Conservation (phyloP, 2,888 invertebrate genomes). For the Oasisia sp. region DNA sequence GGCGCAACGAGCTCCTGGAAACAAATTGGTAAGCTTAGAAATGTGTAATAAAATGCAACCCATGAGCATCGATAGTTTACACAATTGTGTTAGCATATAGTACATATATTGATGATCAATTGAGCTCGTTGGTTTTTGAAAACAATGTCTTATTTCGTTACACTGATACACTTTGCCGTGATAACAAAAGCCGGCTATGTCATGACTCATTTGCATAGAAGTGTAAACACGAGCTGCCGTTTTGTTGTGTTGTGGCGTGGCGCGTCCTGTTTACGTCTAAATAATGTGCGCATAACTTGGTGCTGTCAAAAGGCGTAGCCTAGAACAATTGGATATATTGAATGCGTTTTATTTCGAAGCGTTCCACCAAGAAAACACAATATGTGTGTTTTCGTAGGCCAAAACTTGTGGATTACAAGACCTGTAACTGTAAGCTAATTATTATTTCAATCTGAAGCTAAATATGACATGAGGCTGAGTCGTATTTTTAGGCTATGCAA, state of each 20-base stretch:
- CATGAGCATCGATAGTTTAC: background rate
- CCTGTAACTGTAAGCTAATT: background rate
- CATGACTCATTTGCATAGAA: conserved; percentile 34
- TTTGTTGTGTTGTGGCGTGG: background rate
- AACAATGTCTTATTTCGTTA: background rate
- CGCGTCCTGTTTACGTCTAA: background rate
- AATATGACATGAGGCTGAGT: background rate
- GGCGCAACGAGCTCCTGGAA: conserved; percentile 13
- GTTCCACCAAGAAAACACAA: background rate
- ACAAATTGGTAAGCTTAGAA: conserved; percentile 13
- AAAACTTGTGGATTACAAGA: background rate
- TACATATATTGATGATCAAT: background rate
- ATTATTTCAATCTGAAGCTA: background rate
- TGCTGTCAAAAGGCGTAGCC: background rate
- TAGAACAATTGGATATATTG: background rate
- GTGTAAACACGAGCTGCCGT: conserved; percentile 31
- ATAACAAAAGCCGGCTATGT: conserved; percentile 10
- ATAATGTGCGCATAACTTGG: background rate
- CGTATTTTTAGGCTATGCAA: background rate
- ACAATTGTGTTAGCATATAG: background rate
- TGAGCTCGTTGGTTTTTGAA: background rate
- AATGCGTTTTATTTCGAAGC: background rate
- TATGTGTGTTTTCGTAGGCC: background rate
- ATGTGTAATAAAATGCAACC: conserved; percentile 12
- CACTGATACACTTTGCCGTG: background rate